A percentile compares a stretch with the other conserved stretches of the same genome.
These are phyloP conservation scores for Rhipidura dahli DNA, from an alignment of 2,113 vertebrate species.

Conservation along the genomic window DNA sequence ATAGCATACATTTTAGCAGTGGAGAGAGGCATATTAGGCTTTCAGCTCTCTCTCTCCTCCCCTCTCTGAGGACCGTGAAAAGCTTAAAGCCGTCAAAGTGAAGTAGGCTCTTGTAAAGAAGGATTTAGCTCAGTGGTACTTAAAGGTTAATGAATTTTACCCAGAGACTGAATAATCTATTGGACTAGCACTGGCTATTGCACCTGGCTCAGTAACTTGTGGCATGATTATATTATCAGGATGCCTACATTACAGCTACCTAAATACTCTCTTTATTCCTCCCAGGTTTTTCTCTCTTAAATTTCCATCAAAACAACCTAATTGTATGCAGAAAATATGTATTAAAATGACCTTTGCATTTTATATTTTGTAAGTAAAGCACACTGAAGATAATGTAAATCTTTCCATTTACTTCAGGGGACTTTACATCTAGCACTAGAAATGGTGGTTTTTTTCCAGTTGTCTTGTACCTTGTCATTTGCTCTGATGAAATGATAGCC, in stretches of 20 bases:
- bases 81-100: conserved; percentile 30
- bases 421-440: not conserved
- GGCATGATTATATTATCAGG: not conserved
- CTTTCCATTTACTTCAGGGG: not conserved
- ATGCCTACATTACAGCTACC: not conserved
- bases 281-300: not conserved
- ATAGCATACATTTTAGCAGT: not conserved
- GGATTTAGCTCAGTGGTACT: conserved; percentile 62
- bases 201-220: not conserved
- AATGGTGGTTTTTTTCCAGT: not conserved
- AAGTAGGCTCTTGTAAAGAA: conserved; percentile 47
- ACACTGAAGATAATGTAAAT: not conserved
- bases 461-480: not conserved
- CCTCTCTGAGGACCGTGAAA: not conserved
- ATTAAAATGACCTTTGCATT: not conserved
- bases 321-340: not conserved
- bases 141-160: conserved; percentile 68
- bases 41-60: not conserved
- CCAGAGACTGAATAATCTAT: conserved; percentile 43
- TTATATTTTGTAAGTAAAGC: not conserved
- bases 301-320: not conserved
- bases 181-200: not conserved
- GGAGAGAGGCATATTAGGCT: not conserved
- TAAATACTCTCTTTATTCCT: not conserved
- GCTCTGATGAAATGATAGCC: not conserved